Percentiles rank a stretch among this genome's conserved stretches.
Evolutionary conservation across 2,113 vertebrate genomes (phyloP).

Genomic region (Accipiter virgatus): DNA sequence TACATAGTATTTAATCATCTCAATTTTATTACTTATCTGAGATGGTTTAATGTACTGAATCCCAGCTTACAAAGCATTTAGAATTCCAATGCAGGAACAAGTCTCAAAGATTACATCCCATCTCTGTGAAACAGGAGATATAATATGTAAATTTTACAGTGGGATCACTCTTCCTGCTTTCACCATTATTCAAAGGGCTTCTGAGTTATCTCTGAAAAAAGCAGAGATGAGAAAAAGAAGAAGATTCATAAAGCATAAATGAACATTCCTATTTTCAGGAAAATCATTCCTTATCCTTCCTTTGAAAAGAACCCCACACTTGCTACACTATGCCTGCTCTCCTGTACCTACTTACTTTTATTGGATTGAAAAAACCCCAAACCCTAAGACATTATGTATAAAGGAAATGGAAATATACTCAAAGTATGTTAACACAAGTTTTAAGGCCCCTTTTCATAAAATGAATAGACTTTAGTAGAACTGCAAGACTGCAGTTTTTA

Average conservation of each 20-base stretch:
- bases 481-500: neutral
- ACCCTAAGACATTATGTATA: neutral
- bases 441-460: neutral
- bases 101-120: neutral
- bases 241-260: neutral
- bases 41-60: neutral
- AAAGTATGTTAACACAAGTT: neutral
- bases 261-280: neutral
- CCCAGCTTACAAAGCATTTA: neutral
- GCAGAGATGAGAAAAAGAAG: neutral
- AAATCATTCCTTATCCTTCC: neutral
- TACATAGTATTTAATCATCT: constrained; percentile 9
- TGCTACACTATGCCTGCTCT: neutral
- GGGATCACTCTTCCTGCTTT: neutral
- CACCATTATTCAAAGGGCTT: neutral
- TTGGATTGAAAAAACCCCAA: neutral
- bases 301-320: neutral
- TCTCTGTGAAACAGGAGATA: neutral
- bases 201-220: neutral
- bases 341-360: neutral
- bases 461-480: neutral
- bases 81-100: neutral
- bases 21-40: neutral
- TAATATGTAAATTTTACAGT: neutral
- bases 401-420: neutral